Evolutionary conservation across 2,113 vertebrate species (phyloP).

Genomic region (Cottus gobio): DNA sequence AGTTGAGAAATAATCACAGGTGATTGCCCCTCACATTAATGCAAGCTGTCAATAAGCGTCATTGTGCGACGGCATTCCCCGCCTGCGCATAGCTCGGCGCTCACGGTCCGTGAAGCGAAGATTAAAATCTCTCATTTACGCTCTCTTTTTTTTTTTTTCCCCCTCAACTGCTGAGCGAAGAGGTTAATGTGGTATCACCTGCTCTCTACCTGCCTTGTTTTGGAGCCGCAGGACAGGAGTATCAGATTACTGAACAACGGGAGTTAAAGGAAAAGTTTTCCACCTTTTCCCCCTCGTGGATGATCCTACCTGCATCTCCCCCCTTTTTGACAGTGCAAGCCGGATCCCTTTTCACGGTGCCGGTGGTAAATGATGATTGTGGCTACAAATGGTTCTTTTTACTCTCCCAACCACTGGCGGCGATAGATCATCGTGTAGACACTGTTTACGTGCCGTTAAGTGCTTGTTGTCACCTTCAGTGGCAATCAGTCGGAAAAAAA

Average conservation of each 20-base stretch:
- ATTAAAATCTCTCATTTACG: conserved; percentile 82
- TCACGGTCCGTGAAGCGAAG: conserved; percentile 70
- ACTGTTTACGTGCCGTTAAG: conserved; percentile 76
- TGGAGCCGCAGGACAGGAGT: conserved; percentile 70
- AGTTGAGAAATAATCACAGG: conserved; percentile 74
- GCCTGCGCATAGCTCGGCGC: conserved; percentile 67
- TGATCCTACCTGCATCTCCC: conserved; percentile 73
- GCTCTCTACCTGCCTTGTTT: conserved; percentile 71
- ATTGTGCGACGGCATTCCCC: conserved; percentile 56
- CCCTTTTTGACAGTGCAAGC: conserved; percentile 67
- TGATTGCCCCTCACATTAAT: conserved; percentile 73
- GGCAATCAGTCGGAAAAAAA: conserved; percentile 60
- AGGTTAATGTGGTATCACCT: conserved; percentile 78
- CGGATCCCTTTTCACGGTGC: conserved; percentile 56
- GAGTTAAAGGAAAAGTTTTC: conserved; percentile 24
- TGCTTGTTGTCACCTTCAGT: conserved; percentile 76
- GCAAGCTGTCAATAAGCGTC: conserved; percentile 78
- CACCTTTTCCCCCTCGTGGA: no score
- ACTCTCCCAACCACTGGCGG: conserved; percentile 60
- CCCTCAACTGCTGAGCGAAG: conserved; percentile 69
- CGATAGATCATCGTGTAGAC: conserved; percentile 71
- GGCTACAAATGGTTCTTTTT: conserved; percentile 76
- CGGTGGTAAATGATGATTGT: conserved; percentile 77
- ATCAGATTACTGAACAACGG: conserved; percentile 77
- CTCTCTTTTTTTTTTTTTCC: no score